Conservation (phyloP, 2,888 invertebrate genomes). For the Trichogramma evanescens region DNA sequence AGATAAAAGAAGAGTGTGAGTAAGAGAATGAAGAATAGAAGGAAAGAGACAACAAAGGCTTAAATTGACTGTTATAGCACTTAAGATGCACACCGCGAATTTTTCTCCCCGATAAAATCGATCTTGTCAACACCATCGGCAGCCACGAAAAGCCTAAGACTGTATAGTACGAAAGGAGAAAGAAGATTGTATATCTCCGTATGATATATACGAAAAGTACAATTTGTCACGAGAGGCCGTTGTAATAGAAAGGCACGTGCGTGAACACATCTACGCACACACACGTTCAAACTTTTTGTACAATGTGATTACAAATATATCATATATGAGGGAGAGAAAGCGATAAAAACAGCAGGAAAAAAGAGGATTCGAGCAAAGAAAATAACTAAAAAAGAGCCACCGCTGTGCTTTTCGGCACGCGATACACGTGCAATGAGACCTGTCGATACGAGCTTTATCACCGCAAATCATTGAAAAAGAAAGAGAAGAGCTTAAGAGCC, state of each 20-base stretch:
- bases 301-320: constrained; percentile 47
- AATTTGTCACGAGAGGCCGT: constrained; percentile 43
- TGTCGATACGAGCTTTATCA: constrained; percentile 42
- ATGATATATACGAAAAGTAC: constrained; percentile 13
- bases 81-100: neutral
- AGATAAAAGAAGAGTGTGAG: too few relatives aligned
- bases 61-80: constrained; percentile 13
- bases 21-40: too few relatives aligned
- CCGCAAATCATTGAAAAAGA: constrained; percentile 39
- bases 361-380: neutral
- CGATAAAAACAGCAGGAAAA: constrained; percentile 2
- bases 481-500: constrained; percentile 17
- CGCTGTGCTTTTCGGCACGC: constrained; percentile 26
- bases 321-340: constrained; percentile 28
- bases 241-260: constrained; percentile 45
- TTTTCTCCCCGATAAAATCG: neutral
- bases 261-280: neutral
- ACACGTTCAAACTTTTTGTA: constrained; percentile 18
- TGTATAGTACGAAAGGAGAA: constrained; percentile 19
- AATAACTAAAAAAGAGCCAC: too few relatives aligned
- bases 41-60: constrained; percentile 1
- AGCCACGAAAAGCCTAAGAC: neutral
- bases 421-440: constrained; percentile 41
- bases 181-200: constrained; percentile 9
- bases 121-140: neutral